Conservation (phyloP, 2,797 vertebrate species). For the Catamblyrhynchus diadema region DNA sequence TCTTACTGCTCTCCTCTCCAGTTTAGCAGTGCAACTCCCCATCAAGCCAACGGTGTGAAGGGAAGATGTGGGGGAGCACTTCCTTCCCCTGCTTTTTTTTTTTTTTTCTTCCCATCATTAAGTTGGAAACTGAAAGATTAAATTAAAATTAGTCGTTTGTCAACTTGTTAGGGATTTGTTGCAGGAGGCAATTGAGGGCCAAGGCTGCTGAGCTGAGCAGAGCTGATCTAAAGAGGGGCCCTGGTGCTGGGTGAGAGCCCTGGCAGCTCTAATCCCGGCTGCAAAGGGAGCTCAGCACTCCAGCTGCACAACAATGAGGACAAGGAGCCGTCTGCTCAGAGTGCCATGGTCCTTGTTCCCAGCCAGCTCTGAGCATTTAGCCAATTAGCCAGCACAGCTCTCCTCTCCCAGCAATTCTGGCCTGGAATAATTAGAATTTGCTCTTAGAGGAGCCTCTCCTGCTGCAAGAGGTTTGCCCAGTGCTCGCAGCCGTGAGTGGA, state of each 20-base stretch:
- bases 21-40: conserved; percentile 60
- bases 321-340: not conserved
- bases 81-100: not conserved
- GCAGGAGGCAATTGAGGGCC: conserved; percentile 71
- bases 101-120: conserved; percentile 17
- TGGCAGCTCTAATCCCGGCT: not conserved
- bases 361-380: not conserved
- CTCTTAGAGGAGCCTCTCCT: not conserved
- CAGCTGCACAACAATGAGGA: not conserved
- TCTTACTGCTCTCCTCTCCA: conserved; percentile 72
- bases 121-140: conserved; percentile 69
- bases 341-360: not conserved
- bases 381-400: conserved; percentile 30
- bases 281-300: conserved; percentile 29
- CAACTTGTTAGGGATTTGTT: conserved; percentile 74
- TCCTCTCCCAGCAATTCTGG: not conserved
- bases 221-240: not conserved
- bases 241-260: not conserved
- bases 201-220: conserved; percentile 53
- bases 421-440: not conserved
- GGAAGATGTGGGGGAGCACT: conserved; percentile 53
- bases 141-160: conserved; percentile 79
- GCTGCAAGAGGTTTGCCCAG: not conserved
- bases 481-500: rapidly evolving
- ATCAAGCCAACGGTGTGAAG: conserved; percentile 65